Percentiles rank a stretch among this genome's conserved stretches.
These are phyloP conservation scores for Telmatochromis brichardi DNA, from an alignment of 2,113 vertebrate species.

Conservation along the genomic window DNA sequence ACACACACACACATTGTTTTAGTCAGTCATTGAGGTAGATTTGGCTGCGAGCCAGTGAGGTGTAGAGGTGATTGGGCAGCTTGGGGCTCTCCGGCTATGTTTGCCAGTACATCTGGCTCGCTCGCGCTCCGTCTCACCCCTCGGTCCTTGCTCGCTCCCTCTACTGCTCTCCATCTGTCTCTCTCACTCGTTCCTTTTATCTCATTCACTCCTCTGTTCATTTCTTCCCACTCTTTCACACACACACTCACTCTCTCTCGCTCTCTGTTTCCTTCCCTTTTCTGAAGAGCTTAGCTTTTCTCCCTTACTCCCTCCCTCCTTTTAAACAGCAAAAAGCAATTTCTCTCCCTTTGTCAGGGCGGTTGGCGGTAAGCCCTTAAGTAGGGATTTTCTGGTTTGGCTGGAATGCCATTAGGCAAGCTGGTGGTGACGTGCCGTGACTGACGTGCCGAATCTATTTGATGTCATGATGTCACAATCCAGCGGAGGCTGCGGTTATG, in stretches of 20 bases:
- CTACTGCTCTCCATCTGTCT: constrained; percentile 32
- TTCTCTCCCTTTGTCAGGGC: constrained; percentile 71
- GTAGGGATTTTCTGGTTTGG: constrained; percentile 74
- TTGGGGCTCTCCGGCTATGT: constrained; percentile 31
- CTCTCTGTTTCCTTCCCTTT: constrained; percentile 11
- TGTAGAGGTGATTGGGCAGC: constrained; percentile 49
- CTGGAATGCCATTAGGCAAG: constrained; percentile 70
- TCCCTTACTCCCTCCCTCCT: constrained; percentile 39
- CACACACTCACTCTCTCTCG: neutral
- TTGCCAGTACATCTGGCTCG: constrained; percentile 39
- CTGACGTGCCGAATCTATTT: constrained; percentile 68
- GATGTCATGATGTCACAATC: constrained; percentile 71
- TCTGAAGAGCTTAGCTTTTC: constrained; percentile 52
- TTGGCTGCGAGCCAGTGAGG: constrained; percentile 30
- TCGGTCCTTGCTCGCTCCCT: neutral
- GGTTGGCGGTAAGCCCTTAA: constrained; percentile 67
- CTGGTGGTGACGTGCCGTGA: constrained; percentile 63
- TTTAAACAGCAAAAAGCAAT: constrained; percentile 74
- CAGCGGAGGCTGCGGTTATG: constrained; percentile 55
- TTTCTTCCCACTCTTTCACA: constrained; percentile 8
- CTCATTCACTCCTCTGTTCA: constrained; percentile 22
- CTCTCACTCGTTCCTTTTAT: constrained; percentile 33
- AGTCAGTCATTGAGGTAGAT: neutral
- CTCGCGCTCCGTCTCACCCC: neutral
- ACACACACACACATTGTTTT: neutral